A percentile compares a stretch with the other conserved stretches of the same genome.
Conservation (phyloP, 2,797 vertebrate genomes). For the Poeciliopsis infans region DNA sequence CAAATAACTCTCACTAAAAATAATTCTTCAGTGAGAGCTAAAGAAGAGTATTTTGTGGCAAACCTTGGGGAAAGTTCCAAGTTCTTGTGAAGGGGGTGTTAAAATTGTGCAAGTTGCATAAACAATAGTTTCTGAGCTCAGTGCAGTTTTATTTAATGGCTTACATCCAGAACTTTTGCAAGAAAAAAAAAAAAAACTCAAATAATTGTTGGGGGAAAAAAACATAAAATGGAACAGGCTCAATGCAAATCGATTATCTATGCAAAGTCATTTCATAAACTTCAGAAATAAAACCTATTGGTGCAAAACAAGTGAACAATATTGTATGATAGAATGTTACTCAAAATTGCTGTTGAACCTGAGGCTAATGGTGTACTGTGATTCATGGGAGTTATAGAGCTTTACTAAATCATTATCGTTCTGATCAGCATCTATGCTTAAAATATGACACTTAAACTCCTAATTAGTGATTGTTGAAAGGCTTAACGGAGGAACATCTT, state of each 20-base stretch:
- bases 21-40: too few relatives aligned
- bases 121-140: neutral
- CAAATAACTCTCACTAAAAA: neutral
- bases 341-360: slow-evolving; percentile 1
- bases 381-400: slow-evolving; percentile 2
- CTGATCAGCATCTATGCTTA: neutral
- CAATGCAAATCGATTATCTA: slow-evolving; percentile 63
- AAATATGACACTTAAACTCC: neutral
- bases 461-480: slow-evolving; percentile 20
- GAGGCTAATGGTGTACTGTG: slow-evolving; percentile 3
- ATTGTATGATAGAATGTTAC: slow-evolving; percentile 40
- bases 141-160: neutral
- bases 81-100: slow-evolving; percentile 14
- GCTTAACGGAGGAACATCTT: neutral
- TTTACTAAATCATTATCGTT: neutral
- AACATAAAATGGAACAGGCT: slow-evolving; percentile 20
- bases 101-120: neutral
- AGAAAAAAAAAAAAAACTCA: slow-evolving; percentile 1
- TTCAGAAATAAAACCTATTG: slow-evolving; percentile 30
- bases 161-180: slow-evolving; percentile 2
- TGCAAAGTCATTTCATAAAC: slow-evolving; percentile 55
- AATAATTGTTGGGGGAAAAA: slow-evolving; percentile 24
- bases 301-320: slow-evolving; percentile 46
- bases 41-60: neutral
- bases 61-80: slow-evolving; percentile 1